Percentiles rank a stretch among this genome's conserved stretches.
Conservation (phyloP, 2,888 invertebrate species). For the Microdon myrmicae region DNA sequence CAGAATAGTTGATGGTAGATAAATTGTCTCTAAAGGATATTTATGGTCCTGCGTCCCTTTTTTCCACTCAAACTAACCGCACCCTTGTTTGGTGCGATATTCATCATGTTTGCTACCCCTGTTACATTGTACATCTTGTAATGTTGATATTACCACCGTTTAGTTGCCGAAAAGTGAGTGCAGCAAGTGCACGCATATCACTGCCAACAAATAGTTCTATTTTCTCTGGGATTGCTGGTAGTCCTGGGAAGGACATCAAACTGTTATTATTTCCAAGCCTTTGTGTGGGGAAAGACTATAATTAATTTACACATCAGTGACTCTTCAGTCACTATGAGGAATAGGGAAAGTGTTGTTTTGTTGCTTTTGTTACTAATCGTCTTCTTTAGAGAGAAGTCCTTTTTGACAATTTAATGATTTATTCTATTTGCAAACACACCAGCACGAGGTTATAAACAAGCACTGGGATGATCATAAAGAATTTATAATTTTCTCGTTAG, state of each 20-base stretch:
- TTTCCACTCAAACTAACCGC: slow-evolving; percentile 44
- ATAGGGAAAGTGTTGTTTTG: slow-evolving; percentile 10
- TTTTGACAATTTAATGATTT: slow-evolving; percentile 17
- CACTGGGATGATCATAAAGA: background rate
- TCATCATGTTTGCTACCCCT: slow-evolving; percentile 10
- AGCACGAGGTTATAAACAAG: background rate
- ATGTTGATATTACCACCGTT: slow-evolving; percentile 11
- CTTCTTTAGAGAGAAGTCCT: slow-evolving; percentile 21
- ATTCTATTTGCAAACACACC: slow-evolving; percentile 2
- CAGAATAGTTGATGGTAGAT: slow-evolving; percentile 49
- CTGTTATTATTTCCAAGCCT: slow-evolving; percentile 24
- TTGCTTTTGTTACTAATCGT: slow-evolving; percentile 26
- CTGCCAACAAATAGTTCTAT: slow-evolving; percentile 24
- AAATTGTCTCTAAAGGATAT: slow-evolving; percentile 14
- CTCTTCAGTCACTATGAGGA: slow-evolving; percentile 9
- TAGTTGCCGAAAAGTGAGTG: slow-evolving; percentile 11
- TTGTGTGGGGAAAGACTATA: slow-evolving; percentile 27
- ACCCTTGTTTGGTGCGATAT: slow-evolving; percentile 33
- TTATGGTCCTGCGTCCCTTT: slow-evolving; percentile 20
- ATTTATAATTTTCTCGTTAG: slow-evolving; percentile 1
- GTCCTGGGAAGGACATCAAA: slow-evolving; percentile 19
- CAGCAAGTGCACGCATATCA: slow-evolving; percentile 19
- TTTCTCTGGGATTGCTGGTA: slow-evolving; percentile 6
- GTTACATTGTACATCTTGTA: slow-evolving; percentile 10
- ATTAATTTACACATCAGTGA: slow-evolving; percentile 39